phyloP scores from a whole-genome alignment of 2,888 invertebrate genomes.

The Subacronicta megacephala region DNA sequence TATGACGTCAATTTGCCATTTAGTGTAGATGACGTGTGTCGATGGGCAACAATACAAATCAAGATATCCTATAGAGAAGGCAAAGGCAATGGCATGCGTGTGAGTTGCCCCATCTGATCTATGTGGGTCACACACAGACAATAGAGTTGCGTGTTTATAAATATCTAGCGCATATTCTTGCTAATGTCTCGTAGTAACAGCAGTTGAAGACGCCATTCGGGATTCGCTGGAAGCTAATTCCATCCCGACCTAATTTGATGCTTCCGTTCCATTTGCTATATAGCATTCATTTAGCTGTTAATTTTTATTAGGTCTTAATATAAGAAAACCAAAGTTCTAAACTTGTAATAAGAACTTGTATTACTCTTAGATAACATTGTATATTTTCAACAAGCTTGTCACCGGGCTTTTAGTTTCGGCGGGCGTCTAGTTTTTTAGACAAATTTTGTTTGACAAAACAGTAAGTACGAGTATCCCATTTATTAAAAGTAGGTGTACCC shows the following conservation, averaged over 20 bases:
- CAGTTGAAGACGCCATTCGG: conserved; percentile 25
- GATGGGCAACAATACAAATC: conserved; percentile 53
- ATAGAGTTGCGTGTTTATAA: conserved; percentile 68
- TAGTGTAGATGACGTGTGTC: conserved; percentile 62
- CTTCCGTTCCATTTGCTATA: conserved; percentile 27
- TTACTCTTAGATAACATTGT: neutral
- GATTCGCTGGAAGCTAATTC: conserved; percentile 31
- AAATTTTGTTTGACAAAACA: too few species aligned
- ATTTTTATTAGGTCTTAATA: neutral
- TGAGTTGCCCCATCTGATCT: conserved; percentile 50
- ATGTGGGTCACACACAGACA: conserved; percentile 70
- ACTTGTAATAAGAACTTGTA: too few species aligned
- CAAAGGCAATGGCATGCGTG: conserved; percentile 52
- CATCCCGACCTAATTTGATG: conserved; percentile 37
- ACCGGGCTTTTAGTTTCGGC: conserved; percentile 5
- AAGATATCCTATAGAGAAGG: conserved; percentile 54
- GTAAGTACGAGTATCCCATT: conserved; percentile 31
- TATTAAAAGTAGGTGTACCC: conserved; percentile 25
- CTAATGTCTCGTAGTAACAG: conserved; percentile 50
- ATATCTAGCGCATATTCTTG: conserved; percentile 56
- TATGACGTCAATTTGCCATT: conserved; percentile 59
- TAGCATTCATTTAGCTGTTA: conserved; percentile 1
- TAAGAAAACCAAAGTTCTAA: neutral
- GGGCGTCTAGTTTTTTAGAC: too few species aligned
- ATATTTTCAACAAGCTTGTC: conserved; percentile 27